Evolutionary conservation across 1,140 invertebrate genomes (phyloP), one percentile per base, ranked within the genome.

Genomic region (Chironomus striatipennis): DNA sequence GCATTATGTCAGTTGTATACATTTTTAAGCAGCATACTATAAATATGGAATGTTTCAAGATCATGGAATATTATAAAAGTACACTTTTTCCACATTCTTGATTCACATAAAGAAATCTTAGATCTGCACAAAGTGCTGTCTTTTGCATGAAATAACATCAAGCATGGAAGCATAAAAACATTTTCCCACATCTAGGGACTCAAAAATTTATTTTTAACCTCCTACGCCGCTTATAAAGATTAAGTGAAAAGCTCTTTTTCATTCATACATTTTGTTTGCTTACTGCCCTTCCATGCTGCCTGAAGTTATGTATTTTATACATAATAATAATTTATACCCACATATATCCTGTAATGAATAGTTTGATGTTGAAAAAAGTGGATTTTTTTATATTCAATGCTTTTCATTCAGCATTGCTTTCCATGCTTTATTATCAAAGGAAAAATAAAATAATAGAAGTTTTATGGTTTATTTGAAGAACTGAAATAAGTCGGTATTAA

Each of bases 151-250:
- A 34, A 34, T n/a, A 34, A 5, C 24, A 5, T 34, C 5, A 34
- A 34, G 5, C 24, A 34, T 34, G 24, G 1, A 34, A 34, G 2
- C 24, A 34, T 34, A 34, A 34, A 34, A 34, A 34, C 12, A 57
- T 10, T 15, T 4, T 12, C 47, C 12, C 47, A 12, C 12, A 57
- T 57, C 47, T 57, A 57, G 47, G 47, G 47, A 57, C 47, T 57
- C 47, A 15, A 15, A 57, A 57, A n/a, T 57, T 57, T 57, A 57
- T 57, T 57, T 57, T 57, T 57, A 57, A 57, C 47, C 47, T 57
- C n/a, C 47, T 57, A 15, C 47, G 12, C 47, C n/a, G 47, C 47
- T 57, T 57, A 57, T 57, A 15, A 15, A 57, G 47, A 57, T 57
- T 57, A 57, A 15, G 47, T 57, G 47, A 57, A 57, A n/a, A 57